phyloP scores from a whole-genome alignment of 64 coral and sea anemone genomes.

The Stichodactyla mertensii region DNA sequence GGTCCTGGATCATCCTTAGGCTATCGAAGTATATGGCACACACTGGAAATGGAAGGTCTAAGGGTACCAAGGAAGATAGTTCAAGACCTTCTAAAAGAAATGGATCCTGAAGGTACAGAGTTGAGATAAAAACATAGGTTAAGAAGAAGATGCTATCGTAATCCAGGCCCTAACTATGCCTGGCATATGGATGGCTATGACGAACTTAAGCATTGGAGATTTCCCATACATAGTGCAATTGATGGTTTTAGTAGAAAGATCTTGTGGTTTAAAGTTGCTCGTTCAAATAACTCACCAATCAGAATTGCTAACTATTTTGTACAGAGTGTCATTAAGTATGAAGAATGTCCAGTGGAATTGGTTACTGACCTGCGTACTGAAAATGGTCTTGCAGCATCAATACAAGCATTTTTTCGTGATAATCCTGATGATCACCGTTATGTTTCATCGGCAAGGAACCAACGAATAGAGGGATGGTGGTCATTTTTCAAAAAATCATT shows the following conservation, averaged over 20 bases:
- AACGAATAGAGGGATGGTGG: constrained; percentile 30
- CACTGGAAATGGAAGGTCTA: constrained; percentile 42
- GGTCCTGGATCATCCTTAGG: constrained; percentile 47
- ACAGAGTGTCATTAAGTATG: neutral
- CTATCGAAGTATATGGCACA: constrained; percentile 46
- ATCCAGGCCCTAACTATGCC: constrained; percentile 7
- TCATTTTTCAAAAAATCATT: neutral
- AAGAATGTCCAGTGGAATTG: neutral
- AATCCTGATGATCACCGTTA: constrained; percentile 9
- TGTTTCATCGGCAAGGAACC: constrained; percentile 20
- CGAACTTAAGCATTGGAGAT: neutral
- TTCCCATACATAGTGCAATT: no score
- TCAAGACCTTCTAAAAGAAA: constrained; percentile 10
- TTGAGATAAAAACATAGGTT: constrained; percentile 23
- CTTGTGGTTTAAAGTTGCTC: neutral
- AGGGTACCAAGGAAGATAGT: constrained; percentile 39
- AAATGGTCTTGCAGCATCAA: constrained; percentile 9
- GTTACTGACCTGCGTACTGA: constrained; percentile 26
- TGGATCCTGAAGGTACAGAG: constrained; percentile 51
- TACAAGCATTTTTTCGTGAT: constrained; percentile 9
- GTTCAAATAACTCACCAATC: constrained; percentile 7
- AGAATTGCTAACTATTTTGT: neutral
- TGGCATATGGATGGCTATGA: constrained; percentile 32
- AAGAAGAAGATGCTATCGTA: constrained; percentile 22
- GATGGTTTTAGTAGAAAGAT: neutral